Conservation (phyloP, 2,888 invertebrate genomes). For the Papilio protenor region DNA sequence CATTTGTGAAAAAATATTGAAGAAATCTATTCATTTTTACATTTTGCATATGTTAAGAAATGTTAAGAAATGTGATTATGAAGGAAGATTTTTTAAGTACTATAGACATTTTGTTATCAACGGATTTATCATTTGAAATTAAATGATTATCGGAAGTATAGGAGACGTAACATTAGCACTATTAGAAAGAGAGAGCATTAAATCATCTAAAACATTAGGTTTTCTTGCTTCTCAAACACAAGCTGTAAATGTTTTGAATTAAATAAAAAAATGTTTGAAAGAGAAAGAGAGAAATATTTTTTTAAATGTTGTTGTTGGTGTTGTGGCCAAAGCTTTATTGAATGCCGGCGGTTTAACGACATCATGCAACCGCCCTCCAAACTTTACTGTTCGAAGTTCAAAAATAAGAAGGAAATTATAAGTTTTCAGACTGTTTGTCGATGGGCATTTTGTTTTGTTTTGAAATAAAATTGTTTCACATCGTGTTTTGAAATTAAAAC, state of each 20-base stretch:
- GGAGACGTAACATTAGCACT: too few relatives aligned
- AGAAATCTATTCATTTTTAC: not conserved
- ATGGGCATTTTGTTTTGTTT: constrained; percentile 18
- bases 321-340: constrained; percentile 45
- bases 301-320: not conserved
- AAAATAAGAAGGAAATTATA: constrained; percentile 51
- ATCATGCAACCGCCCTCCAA: constrained; percentile 51
- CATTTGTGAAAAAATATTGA: constrained; percentile 45
- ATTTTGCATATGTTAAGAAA: too few relatives aligned
- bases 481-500: constrained; percentile 26
- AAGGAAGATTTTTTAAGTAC: not conserved
- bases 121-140: not conserved
- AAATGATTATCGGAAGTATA: too few relatives aligned
- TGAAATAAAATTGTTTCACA: constrained; percentile 5
- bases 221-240: too few relatives aligned
- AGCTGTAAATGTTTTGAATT: not conserved
- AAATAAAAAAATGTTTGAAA: not conserved
- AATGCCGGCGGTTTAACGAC: constrained; percentile 49
- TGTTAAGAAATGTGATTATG: not conserved
- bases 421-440: constrained; percentile 46
- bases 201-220: too few relatives aligned
- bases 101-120: not conserved
- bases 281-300: not conserved
- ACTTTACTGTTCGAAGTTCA: constrained; percentile 49
- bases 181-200: too few relatives aligned